A percentile compares a stretch with the other conserved stretches of the same genome.
phyloP scores from a whole-genome alignment of 2,113 vertebrate genomes.

The Leuciscus idus region DNA sequence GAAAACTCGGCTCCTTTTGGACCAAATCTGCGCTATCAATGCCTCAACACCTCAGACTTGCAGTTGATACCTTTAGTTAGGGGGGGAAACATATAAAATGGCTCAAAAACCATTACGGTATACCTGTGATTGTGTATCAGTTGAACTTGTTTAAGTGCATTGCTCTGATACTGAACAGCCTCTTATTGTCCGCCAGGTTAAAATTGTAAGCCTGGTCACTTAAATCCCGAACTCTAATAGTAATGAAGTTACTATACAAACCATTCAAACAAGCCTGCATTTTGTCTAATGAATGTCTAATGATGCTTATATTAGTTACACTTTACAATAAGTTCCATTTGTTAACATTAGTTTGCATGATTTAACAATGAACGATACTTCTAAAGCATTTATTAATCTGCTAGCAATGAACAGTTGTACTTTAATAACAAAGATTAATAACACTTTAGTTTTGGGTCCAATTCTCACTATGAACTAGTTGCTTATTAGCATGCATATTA shows the following conservation, averaged over 20 bases:
- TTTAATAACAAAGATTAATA: no score
- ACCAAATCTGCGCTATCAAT: background rate
- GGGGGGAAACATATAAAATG: background rate
- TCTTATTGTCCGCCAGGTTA: background rate
- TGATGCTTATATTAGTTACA: no score
- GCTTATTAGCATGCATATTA: no score
- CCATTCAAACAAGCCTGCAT: background rate
- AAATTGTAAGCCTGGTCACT: background rate
- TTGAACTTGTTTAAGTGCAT: background rate
- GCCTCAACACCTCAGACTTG: background rate
- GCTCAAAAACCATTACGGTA: background rate
- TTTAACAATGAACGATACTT: no score
- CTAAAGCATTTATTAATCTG: no score
- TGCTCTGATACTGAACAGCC: background rate
- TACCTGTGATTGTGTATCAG: background rate
- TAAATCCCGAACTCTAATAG: background rate
- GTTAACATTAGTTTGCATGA: no score
- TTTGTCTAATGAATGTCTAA: background rate
- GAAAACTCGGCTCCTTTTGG: slow-evolving; percentile 9
- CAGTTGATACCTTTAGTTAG: background rate
- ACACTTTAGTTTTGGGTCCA: no score
- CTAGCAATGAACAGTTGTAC: no score
- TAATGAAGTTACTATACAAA: background rate
- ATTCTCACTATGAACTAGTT: no score
- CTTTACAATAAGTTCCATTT: no score